Base-by-base conservation (phyloP, 2,888 invertebrate genomes). In the Latrodectus elegans region DNA sequence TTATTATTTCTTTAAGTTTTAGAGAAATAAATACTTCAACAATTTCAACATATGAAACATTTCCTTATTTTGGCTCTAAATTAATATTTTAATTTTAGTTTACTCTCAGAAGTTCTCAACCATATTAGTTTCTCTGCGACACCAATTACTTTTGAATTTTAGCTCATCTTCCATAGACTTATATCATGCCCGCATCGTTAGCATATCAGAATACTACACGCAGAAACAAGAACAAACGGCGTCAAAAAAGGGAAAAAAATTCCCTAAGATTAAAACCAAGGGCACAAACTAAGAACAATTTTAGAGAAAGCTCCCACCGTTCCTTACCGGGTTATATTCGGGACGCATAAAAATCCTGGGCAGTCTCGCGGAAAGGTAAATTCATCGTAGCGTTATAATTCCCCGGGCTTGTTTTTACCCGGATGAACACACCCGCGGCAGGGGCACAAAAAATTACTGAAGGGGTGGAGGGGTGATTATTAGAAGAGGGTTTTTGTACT, bases 311-410 rank as follows among this genome's bases (percentile, higher is more conserved):
- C 55, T 55, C 15, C 15, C 55, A 3, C 55, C 55, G 15, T 55
- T 6, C 55, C 26, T 84, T 84, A 55, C 84, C 78, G 78, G 72
- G 73, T 84, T 71, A 78, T 78, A 84, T 78, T 78, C 78, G 73
- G 52, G 49, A 38, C 22, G 55, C 78, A 84, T 78, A 84, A 84
- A 83, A 84, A 73, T 84, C 73, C 78, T 15, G 65, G n/a, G 49
- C 74, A 81, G 52, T 74, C 52, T 67, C 52, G 67, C 72, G 73
- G 84, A 78, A 84, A 84, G 84, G 84, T 84, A 84, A 84, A 84
- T 68, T 73, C 84, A 84, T 84, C 72, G 65, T 84, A 84, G 78
- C 84, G 84, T 84, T 72, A 51, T 84, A 84, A 84, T 84, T 53
- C 67, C 73, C n/a, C 26, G 68, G 73, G 73, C 84, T 77, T 84